These are phyloP conservation scores for Ictalurus punctatus DNA, from an alignment of 2,113 vertebrate genomes.

Conservation along the genomic window DNA sequence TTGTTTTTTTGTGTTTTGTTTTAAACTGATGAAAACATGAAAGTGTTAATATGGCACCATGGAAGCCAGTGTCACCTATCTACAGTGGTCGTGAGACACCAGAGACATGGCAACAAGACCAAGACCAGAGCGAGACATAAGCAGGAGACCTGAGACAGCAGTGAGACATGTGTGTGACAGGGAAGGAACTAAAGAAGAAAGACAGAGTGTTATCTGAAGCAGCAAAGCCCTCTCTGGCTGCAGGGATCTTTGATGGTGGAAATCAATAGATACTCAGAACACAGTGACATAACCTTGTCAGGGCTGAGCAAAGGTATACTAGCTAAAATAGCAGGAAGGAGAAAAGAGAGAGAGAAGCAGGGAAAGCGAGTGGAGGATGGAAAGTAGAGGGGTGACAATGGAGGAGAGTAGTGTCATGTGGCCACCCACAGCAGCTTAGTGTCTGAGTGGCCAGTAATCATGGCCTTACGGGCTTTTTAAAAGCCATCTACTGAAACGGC, in stretches of 20 bases:
- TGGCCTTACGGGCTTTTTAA: slow-evolving; percentile 65
- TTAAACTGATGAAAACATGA: slow-evolving; percentile 18
- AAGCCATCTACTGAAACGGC: slow-evolving; percentile 68
- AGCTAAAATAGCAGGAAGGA: slow-evolving; percentile 64
- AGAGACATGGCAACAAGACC: slow-evolving; percentile 35
- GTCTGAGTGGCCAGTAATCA: slow-evolving; percentile 61
- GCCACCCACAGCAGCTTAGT: slow-evolving; percentile 57
- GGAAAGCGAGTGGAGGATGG: slow-evolving; percentile 3
- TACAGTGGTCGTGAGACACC: slow-evolving; percentile 37
- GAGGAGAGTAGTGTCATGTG: slow-evolving; percentile 43
- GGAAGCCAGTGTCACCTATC: slow-evolving; percentile 27
- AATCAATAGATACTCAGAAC: slow-evolving; percentile 83
- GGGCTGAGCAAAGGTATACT: slow-evolving; percentile 71
- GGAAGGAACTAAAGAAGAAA: slow-evolving; percentile 66
- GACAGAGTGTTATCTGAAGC: slow-evolving; percentile 65
- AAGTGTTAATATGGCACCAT: slow-evolving; percentile 36
- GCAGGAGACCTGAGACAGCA: slow-evolving; percentile 43
- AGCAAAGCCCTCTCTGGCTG: slow-evolving; percentile 67
- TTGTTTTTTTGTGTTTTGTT: neutral
- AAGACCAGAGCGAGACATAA: slow-evolving; percentile 43
- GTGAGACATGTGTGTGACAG: slow-evolving; percentile 34
- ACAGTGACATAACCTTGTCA: slow-evolving; percentile 79
- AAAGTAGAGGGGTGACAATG: slow-evolving; percentile 34
- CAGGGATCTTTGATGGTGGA: slow-evolving; percentile 68
- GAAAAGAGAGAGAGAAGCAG: slow-evolving; percentile 39